Conservation (phyloP, 2,888 invertebrate genomes). For the Auanema sp. region DNA sequence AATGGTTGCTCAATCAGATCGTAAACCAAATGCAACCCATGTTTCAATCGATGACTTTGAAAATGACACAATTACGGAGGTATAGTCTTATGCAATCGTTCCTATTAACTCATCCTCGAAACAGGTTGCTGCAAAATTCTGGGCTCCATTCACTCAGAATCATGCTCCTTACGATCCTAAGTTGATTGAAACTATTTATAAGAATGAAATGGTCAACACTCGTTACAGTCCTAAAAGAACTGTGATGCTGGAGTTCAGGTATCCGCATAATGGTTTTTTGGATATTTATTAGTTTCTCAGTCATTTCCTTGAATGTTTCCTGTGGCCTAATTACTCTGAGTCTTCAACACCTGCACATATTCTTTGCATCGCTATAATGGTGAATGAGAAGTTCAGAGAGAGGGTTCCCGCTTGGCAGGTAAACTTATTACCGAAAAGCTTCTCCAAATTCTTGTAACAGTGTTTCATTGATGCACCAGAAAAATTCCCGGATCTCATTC, state of each 20-base stretch:
- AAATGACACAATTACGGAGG: no score
- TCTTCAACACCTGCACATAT: slow-evolving; percentile 73
- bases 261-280: slow-evolving; percentile 11
- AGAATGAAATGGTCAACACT: slow-evolving; percentile 42
- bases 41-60: no score
- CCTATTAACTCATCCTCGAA: slow-evolving; percentile 26
- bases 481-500: slow-evolving; percentile 66
- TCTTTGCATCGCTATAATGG: slow-evolving; percentile 94
- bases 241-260: slow-evolving; percentile 52
- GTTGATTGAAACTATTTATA: slow-evolving; percentile 48
- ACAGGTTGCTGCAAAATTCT: slow-evolving; percentile 85
- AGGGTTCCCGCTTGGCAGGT: slow-evolving; percentile 93
- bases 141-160: slow-evolving; percentile 79
- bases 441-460: slow-evolving; percentile 33
- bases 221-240: slow-evolving; percentile 58
- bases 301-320: slow-evolving; percentile 91
- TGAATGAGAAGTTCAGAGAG: slow-evolving; percentile 97
- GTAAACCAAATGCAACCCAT: no score
- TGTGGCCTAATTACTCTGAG: slow-evolving; percentile 90
- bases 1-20: no score
- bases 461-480: slow-evolving; percentile 47
- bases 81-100: no score
- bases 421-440: slow-evolving; percentile 13
- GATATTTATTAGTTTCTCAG: slow-evolving; percentile 69
- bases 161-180: slow-evolving; percentile 41